These are phyloP conservation scores for Limosa lapponica DNA, from an alignment of 2,797 vertebrate species.

Conservation along the genomic window DNA sequence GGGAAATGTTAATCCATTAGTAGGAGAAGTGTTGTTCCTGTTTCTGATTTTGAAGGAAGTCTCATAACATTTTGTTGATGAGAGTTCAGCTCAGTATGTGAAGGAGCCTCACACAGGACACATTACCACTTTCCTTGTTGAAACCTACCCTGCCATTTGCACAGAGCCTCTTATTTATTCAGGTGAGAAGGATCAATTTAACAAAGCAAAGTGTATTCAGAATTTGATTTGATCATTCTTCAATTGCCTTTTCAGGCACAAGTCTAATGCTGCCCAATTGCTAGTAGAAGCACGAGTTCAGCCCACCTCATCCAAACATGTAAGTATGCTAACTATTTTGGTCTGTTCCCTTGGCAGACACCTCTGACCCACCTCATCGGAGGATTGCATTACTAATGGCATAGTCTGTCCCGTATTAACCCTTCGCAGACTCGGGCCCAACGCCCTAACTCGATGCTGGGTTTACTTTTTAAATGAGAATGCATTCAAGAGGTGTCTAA, in stretches of 20 bases:
- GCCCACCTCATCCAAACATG: slow-evolving; percentile 89
- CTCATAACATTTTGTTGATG: neutral
- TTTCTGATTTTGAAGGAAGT: neutral
- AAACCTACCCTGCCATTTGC: neutral
- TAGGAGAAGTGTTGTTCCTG: neutral
- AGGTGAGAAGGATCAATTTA: neutral
- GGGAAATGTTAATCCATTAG: neutral
- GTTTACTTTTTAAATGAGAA: neutral
- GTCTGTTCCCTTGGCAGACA: slow-evolving; percentile 37
- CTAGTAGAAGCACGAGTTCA: slow-evolving; percentile 94
- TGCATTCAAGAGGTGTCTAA: neutral
- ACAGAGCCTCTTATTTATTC: neutral
- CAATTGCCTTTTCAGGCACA: slow-evolving; percentile 84
- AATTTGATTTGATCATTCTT: slow-evolving; percentile 30
- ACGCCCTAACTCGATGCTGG: neutral
- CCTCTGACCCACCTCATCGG: neutral
- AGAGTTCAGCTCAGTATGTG: neutral
- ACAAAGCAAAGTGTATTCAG: neutral
- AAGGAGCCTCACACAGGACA: neutral
- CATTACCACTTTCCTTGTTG: neutral
- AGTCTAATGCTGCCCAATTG: slow-evolving; percentile 93
- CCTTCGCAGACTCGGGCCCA: neutral
- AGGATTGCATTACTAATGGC: neutral
- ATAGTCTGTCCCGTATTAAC: neutral
- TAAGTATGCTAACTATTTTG: slow-evolving; percentile 79